Percentiles rank a stretch among this genome's conserved stretches.
These are phyloP conservation scores for Todus mexicanus DNA, from an alignment of 2,797 vertebrate species.

Conservation along the genomic window DNA sequence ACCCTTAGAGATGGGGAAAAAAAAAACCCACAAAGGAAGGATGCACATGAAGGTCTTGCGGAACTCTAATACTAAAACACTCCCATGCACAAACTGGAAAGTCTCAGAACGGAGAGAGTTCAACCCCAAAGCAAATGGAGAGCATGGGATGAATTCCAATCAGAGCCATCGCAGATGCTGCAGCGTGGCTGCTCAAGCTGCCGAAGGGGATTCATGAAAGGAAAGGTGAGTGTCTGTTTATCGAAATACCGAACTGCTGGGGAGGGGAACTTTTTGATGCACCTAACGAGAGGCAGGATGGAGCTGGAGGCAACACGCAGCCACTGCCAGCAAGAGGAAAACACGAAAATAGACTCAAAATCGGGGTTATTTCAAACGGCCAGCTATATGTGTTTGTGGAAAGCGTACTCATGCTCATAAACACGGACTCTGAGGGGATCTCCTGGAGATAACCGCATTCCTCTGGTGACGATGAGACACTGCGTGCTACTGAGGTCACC, in stretches of 20 bases:
- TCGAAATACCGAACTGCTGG: accelerated
- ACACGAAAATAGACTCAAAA: accelerated
- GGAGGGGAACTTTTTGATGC: background rate
- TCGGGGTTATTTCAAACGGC: accelerated
- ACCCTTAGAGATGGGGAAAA: background rate
- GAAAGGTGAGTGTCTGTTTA: background rate
- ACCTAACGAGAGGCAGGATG: background rate
- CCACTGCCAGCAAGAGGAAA: background rate
- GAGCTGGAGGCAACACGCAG: background rate
- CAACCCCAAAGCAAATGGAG: background rate
- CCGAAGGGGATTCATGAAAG: accelerated
- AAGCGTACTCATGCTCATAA: accelerated
- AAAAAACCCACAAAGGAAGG: background rate
- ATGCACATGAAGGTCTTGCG: background rate
- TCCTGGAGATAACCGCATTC: accelerated
- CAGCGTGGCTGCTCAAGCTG: accelerated
- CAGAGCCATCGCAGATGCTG: accelerated
- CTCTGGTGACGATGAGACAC: background rate
- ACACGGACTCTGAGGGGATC: accelerated
- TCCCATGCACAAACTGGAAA: background rate
- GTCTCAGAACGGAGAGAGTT: background rate
- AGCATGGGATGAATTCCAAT: background rate
- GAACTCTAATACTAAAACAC: background rate
- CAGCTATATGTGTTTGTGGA: accelerated
- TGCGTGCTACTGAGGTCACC: accelerated